Evolutionary conservation across 2,888 invertebrate genomes (phyloP).

Genomic region (Stegana nigrithorax): DNA sequence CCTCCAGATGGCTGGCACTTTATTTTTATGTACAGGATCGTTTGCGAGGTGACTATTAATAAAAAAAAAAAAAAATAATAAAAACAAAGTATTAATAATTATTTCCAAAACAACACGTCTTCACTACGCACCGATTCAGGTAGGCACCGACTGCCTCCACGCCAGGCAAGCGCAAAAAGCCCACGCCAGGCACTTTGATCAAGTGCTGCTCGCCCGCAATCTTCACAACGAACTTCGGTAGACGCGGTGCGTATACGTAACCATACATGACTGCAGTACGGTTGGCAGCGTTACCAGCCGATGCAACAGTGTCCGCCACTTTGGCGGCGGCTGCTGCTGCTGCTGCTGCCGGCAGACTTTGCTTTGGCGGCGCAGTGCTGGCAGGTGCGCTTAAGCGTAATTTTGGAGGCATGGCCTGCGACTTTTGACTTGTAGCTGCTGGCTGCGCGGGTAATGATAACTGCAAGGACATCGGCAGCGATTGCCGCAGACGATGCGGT

Average conservation of each 20-base stretch:
- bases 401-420: too few relatives aligned
- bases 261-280: slow-evolving; percentile 38
- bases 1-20: slow-evolving; percentile 45
- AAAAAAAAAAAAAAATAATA: background rate
- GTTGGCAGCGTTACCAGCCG: background rate
- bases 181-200: slow-evolving; percentile 54
- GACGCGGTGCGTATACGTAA: slow-evolving; percentile 41
- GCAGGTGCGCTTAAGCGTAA: too few relatives aligned
- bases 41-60: slow-evolving; percentile 39
- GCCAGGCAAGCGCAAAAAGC: slow-evolving; percentile 44
- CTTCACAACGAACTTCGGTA: slow-evolving; percentile 57
- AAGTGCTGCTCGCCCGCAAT: slow-evolving; percentile 43
- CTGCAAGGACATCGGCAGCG: too few relatives aligned
- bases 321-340: background rate
- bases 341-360: background rate
- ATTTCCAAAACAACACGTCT: background rate
- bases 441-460: too few relatives aligned
- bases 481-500: too few relatives aligned
- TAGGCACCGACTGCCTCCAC: slow-evolving; percentile 46
- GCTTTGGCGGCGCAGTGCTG: slow-evolving; percentile 27
- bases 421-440: too few relatives aligned
- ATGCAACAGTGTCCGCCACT: background rate
- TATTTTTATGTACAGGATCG: slow-evolving; percentile 8
- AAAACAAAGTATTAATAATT: background rate
- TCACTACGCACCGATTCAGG: slow-evolving; percentile 56